Evolutionary conservation across 2,888 invertebrate species (phyloP), one percentile per base, ranked within the genome.

Genomic region (Acleris literana): DNA sequence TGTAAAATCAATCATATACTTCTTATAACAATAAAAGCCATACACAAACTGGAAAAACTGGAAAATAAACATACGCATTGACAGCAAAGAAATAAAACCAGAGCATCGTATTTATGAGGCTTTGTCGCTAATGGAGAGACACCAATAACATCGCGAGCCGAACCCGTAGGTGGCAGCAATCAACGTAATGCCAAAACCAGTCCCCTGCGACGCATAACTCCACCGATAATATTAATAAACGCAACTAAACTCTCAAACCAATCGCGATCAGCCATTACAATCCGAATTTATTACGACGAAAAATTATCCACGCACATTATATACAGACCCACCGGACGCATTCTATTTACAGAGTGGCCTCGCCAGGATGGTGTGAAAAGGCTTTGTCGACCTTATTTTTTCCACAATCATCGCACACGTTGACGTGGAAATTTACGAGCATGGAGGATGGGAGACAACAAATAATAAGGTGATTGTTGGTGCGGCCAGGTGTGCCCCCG

Each of bases 371-470:
- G 89, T 87, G 90, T 90, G 88, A 88, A 91, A 87, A 84, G 89
- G 87, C 83, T 86, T 90, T 87, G 88, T 88, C 81, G 84, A 82
- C 81, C 83, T 85, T 81, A 77, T 88, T 90, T 90, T 90, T 90
- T 88, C 84, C 83, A 88, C 85, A 84, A 88, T 86, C 90, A 86
- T 90, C 90, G 89, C 90, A 90, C 90, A 92, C 92, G 90, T 91
- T 90, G 92, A 88, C 89, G 85, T 83, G 87, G 82, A 90, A 90
- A 92, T 92, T 92, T 92, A 92, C 90, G 92, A 92, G 90, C 92
- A 87, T 88, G 86, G 88, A 88, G 71, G 87, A 90, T 90, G 88
- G 87, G 86, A 89, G 89, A 91, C 90, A 90, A 92, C 90, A 92
- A 92, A 92, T 91, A 90, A 90, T 88, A 87, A 87, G 86, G 79